Evolutionary conservation across 2,113 vertebrate species (phyloP), one percentile per base, ranked within the genome.

Genomic region (Ibidorhyncha struthersii): DNA sequence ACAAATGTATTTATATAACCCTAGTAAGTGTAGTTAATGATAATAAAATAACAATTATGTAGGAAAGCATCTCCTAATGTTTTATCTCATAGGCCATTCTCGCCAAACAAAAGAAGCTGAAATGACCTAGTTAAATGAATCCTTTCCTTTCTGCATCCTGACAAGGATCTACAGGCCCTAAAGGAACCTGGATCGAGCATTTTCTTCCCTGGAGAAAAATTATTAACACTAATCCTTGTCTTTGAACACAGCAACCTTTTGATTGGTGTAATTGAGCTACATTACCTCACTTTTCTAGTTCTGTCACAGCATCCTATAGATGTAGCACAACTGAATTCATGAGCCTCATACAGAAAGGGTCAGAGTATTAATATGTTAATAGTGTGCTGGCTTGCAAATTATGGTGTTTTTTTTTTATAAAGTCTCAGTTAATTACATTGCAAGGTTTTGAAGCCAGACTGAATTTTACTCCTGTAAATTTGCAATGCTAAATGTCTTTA

Each of bases 191-290:
- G 86, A 96, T 98, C 9, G 91, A 98, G 90, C 86, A 93, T 97
- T 94, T 93, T 67, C 86, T 94, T 97, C 97, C 97, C 98, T 62
- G 86, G 96, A 97, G 97, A 97, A 93, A 98, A 97, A 98, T 97
- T 98, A 98, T 98, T 97, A 98, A 91, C 92, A 67, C 95, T 97
- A 98, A 98, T 98, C 97, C 96, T 96, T 95, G 86, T 93, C 97
- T 98, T 97, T 97, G 96, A 98, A 98, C 95, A 97, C 97, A 97
- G 86, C 82, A 93, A 93, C 95, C 69, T 12, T 30, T 86, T 82
- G 59, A 96, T 91, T 97, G 96, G 93, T 95, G 93, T 96, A 96
- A 96, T 59, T 94, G 95, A 96, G 82, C 91, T 95, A 97, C 41
- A 89, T 93, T 94, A 95, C 94, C 73, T 98, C 91, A 81, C 71